Conservation (phyloP, 2,888 invertebrate species). For the Acanthosepion lycidas region DNA sequence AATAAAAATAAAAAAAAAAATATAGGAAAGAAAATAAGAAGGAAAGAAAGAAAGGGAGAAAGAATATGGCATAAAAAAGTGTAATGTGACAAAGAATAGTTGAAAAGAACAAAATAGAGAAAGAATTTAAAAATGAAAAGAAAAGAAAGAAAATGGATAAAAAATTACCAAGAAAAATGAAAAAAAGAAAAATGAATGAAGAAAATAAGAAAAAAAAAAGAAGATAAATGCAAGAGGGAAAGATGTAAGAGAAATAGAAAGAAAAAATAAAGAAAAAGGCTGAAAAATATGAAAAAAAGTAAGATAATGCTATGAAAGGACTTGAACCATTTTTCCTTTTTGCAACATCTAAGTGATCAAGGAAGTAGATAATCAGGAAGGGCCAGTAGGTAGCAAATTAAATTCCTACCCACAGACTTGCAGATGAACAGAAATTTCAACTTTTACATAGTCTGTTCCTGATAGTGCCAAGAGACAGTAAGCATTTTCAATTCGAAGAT, state of each 20-base stretch:
- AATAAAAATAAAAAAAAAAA: no score
- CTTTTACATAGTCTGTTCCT: not conserved
- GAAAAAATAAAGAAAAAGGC: not conserved
- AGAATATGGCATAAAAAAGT: no score
- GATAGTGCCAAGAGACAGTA: not conserved
- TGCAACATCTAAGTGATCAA: not conserved
- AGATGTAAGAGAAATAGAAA: not conserved
- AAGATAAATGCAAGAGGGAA: not conserved
- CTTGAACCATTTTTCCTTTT: not conserved
- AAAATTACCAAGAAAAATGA: not conserved
- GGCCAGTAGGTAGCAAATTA: slow-evolving; percentile 11
- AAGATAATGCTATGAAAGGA: not conserved
- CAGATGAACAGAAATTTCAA: not conserved
- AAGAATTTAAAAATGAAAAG: not conserved
- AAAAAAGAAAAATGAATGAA: not conserved
- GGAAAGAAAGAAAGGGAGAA: no score
- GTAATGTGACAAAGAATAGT: no score
- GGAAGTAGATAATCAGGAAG: not conserved
- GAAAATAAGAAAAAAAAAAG: not conserved
- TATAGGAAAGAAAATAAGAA: no score
- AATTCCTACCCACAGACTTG: not conserved
- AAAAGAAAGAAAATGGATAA: not conserved
- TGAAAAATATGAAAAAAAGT: not conserved
- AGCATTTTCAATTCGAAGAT: not conserved
- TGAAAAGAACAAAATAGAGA: not conserved